Evolutionary conservation across 23 tunicate species (phyloP).

Genomic region (Styela plicata): DNA sequence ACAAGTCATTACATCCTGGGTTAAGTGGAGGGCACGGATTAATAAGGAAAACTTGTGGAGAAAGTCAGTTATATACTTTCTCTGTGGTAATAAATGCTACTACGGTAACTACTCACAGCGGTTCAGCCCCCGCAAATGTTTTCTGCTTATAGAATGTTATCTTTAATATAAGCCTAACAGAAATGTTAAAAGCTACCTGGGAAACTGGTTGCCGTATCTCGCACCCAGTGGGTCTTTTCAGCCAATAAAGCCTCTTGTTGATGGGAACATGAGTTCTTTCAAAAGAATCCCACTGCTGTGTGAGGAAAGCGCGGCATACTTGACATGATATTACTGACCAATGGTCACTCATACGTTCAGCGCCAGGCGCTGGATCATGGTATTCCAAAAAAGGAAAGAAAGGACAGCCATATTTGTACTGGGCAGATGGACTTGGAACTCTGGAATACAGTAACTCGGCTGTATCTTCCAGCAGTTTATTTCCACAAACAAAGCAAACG

Average conservation of each 20-base stretch:
- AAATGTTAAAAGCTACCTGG: no score
- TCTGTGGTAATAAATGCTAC: no score
- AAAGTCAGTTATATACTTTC: no score
- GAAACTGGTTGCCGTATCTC: conserved; percentile 97
- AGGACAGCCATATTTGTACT: conserved; percentile 39
- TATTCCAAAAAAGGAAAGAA: conserved; percentile 93
- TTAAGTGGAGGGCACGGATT: no score
- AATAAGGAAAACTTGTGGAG: no score
- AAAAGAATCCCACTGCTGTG: conserved; percentile 93
- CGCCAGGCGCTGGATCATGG: conserved; percentile 98
- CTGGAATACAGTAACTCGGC: conserved; percentile 51
- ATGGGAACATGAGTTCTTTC: conserved; percentile 68
- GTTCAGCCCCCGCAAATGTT: no score
- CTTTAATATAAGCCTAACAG: no score
- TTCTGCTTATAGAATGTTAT: no score
- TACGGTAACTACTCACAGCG: no score
- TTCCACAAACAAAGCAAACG: conserved; percentile 95
- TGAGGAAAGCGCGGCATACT: conserved; percentile 68
- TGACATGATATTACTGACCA: conserved; percentile 81
- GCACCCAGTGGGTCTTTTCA: conserved; percentile 95
- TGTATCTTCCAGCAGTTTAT: conserved; percentile 47
- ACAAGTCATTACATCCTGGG: no score
- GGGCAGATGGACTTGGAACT: conserved; percentile 24
- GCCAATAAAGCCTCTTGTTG: conserved; percentile 92
- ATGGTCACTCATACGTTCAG: conserved; percentile 84